Conservation (phyloP, 2,888 invertebrate species). For the Caenorhabditis becei region DNA sequence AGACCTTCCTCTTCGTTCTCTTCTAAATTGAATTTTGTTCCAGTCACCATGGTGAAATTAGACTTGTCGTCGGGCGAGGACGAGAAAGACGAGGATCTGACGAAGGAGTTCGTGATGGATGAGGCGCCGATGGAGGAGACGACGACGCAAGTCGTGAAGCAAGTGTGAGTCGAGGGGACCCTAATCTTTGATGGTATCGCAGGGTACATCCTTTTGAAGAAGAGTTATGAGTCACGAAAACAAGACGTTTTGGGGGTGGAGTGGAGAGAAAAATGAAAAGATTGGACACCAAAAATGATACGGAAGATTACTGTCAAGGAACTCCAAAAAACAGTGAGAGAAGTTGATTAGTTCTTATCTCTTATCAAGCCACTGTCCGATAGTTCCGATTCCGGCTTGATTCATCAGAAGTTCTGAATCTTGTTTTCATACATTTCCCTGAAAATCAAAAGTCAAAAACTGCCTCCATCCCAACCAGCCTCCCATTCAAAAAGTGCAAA, state of each 20-base stretch:
- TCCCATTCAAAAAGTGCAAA: no score
- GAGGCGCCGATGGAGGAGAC: constrained; percentile 69
- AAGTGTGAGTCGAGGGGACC: constrained; percentile 39
- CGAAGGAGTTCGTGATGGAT: constrained; percentile 68
- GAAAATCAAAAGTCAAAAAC: background rate
- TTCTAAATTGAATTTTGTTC: background rate
- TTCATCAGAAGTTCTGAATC: no score
- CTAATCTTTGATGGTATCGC: constrained; percentile 40
- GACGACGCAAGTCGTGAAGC: constrained; percentile 56
- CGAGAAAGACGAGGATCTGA: constrained; percentile 63
- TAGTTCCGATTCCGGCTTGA: no score
- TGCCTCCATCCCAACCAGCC: no score
- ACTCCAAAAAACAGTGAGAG: background rate
- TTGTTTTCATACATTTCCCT: no score
- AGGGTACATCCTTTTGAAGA: background rate
- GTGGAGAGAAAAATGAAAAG: background rate
- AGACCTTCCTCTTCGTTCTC: constrained; percentile 19
- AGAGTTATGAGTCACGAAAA: constrained; percentile 1
- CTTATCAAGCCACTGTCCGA: no score
- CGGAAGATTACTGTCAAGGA: no score
- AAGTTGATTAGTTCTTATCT: no score
- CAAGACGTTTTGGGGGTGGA: background rate
- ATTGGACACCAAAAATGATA: no score
- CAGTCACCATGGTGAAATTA: constrained; percentile 57
- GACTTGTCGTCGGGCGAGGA: constrained; percentile 64